Evolutionary conservation across 2,113 vertebrate genomes (phyloP), one percentile per base, ranked within the genome.

Genomic region (Empidonax alnorum): DNA sequence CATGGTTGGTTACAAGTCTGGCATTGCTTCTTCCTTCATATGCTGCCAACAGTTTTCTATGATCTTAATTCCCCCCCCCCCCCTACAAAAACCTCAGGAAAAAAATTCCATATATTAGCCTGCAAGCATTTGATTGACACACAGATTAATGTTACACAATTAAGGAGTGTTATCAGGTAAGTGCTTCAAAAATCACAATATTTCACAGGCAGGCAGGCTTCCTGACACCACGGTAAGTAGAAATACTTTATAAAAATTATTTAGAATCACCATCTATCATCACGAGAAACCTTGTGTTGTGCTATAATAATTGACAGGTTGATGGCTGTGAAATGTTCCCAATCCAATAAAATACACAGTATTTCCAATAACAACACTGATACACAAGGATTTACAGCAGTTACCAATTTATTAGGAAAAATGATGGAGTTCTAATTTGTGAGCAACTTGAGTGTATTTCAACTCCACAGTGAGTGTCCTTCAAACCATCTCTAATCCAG

Each of bases 231-330:
- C 2, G 2, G 63, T 91, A 97, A 96, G 92, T 87, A 89, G 96
- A 94, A 96, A 95, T 93, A 90, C 92, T 94, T 97, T 92, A 85
- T 87, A 94, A 94, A 96, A 97, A 94, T 93, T 91, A 95, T 95
- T 97, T 97, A 93, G 89, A 96, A 94, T 93, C 81, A 89, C 73
- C 89, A 93, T 96, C 90, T 94, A 96, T 97, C 88, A 93, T 90
- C 46, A 65, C 41, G 59, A 94, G 91, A 94, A 96, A 84, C 56
- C 63, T 77, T 46, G 84, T 90, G 81, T 97, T 96, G 76, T 84
- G 82, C 82, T 91, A 91, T 93, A 96, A 85, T 93, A 97, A 96
- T 94, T 93, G 94, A 96, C 94, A 95, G 87, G 30, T 94, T 96
- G 95, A 97, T 94, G 74, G 84, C 95, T 89, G 53, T 89, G 91